These are phyloP conservation scores for Neolamprologus toae DNA, from an alignment of 2,113 vertebrate species.

Conservation along the genomic window DNA sequence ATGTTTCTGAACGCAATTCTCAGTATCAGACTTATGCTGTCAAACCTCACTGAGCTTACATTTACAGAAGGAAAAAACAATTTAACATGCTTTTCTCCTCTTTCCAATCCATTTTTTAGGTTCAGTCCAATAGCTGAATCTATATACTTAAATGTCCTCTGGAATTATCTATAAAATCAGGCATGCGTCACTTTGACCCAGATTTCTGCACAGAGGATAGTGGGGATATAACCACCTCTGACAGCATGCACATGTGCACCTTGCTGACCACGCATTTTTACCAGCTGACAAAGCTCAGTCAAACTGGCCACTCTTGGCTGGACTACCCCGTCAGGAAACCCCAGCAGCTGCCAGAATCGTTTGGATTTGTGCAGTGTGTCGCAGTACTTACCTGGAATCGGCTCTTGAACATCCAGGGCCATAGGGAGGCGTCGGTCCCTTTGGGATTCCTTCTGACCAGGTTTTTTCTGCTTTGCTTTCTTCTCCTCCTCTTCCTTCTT, in stretches of 20 bases:
- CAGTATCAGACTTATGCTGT: background rate
- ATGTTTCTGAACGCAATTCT: background rate
- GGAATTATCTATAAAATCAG: background rate
- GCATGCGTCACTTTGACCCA: background rate
- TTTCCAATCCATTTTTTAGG: background rate
- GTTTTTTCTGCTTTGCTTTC: conserved; percentile 46
- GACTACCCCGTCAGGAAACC: background rate
- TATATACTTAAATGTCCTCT: background rate
- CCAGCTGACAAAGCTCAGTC: conserved; percentile 18
- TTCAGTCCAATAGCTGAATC: background rate
- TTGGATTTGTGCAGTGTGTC: background rate
- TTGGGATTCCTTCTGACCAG: conserved; percentile 75
- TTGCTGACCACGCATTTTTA: conserved; percentile 1
- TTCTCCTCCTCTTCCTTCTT: conserved; percentile 67
- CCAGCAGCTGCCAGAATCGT: background rate
- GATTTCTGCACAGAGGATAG: background rate
- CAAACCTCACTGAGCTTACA: background rate
- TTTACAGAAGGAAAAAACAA: background rate
- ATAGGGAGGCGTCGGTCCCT: conserved; percentile 45
- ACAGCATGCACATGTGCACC: background rate
- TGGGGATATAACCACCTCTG: background rate
- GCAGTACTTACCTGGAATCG: background rate
- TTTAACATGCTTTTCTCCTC: background rate
- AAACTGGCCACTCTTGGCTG: background rate
- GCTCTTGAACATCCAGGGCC: background rate